Evolutionary conservation across 1,140 invertebrate species (phyloP).

Genomic region (Sycobia sp.): DNA sequence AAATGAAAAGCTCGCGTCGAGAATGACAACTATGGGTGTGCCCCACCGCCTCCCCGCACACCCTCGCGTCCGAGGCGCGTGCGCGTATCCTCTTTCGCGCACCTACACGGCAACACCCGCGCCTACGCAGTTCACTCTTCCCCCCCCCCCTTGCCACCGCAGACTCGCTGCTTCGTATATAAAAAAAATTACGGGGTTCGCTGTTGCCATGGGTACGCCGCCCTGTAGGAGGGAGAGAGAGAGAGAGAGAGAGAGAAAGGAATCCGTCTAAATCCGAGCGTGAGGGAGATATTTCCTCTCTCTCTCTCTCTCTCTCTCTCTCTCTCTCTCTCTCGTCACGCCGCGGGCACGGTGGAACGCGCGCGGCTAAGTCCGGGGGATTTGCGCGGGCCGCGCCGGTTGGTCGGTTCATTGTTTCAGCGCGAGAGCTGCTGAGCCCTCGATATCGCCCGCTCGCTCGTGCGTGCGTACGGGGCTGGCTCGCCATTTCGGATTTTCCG

Average conservation of each 20-base stretch:
- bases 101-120: too few species aligned
- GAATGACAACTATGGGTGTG: neutral
- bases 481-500: slow-evolving; percentile 34
- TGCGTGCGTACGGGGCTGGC: neutral
- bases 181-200: slow-evolving; percentile 22
- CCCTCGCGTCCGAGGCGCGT: neutral
- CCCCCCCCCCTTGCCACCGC: neutral
- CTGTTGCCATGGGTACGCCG: slow-evolving; percentile 54
- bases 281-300: slow-evolving; percentile 3
- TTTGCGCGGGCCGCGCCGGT: slow-evolving; percentile 55
- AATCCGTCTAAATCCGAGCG: slow-evolving; percentile 51
- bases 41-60: neutral
- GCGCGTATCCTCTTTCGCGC: neutral
- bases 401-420: slow-evolving; percentile 61
- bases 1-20: slow-evolving; percentile 25
- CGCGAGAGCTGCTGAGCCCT: slow-evolving; percentile 37
- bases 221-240: slow-evolving; percentile 23
- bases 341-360: neutral
- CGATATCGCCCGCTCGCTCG: slow-evolving; percentile 36
- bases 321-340: neutral
- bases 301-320: neutral
- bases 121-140: too few species aligned
- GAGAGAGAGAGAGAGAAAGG: too few species aligned
- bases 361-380: slow-evolving; percentile 51
- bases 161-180: neutral